A percentile compares a stretch with the other conserved stretches of the same genome.
phyloP scores from a whole-genome alignment of 2,113 vertebrate genomes.

The Heloderma charlesbogerti region DNA sequence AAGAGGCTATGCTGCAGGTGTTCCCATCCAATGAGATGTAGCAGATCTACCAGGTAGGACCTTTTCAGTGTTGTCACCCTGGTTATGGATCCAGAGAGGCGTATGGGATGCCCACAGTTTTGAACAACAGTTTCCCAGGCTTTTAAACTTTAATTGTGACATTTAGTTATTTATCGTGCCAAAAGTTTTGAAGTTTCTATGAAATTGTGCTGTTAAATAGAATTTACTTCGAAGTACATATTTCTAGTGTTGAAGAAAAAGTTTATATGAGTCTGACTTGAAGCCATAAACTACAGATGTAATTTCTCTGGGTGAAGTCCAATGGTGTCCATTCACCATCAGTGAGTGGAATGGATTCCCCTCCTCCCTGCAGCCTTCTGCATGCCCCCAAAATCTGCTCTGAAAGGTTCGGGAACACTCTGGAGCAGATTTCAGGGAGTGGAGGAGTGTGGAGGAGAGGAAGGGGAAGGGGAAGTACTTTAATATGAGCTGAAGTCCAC shows the following conservation, averaged over 20 bases:
- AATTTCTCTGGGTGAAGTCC: not conserved
- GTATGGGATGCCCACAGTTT: too few relatives aligned
- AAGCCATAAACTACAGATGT: slow-evolving; percentile 15
- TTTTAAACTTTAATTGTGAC: too few relatives aligned
- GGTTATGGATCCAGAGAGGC: too few relatives aligned
- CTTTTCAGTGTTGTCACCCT: too few relatives aligned
- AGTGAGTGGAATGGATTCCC: not conserved
- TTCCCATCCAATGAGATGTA: too few relatives aligned
- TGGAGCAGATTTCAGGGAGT: not conserved
- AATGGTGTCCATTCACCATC: not conserved
- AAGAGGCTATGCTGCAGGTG: too few relatives aligned
- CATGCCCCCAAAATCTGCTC: not conserved
- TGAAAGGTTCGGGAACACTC: not conserved
- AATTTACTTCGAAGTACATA: not conserved
- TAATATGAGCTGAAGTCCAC: too few relatives aligned
- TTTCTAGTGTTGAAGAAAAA: not conserved
- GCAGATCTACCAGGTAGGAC: too few relatives aligned
- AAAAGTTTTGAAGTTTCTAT: not conserved
- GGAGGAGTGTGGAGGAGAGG: not conserved
- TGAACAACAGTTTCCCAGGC: too few relatives aligned
- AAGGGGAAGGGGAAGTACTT: too few relatives aligned
- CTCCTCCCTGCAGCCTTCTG: not conserved
- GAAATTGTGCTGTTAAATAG: not conserved
- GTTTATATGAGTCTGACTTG: not conserved
- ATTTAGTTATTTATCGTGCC: too few relatives aligned